Percentiles rank a stretch among this genome's conserved stretches.
Conservation (phyloP, 2,113 vertebrate species). For the Vombatus ursinus region DNA sequence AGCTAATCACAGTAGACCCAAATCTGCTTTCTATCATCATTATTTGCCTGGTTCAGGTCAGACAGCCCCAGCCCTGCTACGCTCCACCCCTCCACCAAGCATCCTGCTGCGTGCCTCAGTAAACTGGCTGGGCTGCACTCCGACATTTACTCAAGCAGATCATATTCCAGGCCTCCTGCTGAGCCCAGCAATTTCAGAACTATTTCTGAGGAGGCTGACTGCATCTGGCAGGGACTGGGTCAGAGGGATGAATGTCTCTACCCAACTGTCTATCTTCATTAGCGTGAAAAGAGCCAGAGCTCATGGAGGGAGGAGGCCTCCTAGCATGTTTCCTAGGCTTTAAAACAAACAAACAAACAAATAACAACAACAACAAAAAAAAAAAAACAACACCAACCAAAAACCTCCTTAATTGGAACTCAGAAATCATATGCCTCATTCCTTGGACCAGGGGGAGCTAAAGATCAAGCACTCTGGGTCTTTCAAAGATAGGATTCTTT, state of each 20-base stretch:
- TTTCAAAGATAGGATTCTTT: neutral
- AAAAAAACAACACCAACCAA: neutral
- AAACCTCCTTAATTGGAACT: neutral
- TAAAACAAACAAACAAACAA: neutral
- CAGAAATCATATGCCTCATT: neutral
- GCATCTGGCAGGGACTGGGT: neutral
- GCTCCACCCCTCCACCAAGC: too few relatives aligned
- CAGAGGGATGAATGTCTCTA: neutral
- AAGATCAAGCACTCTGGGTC: neutral
- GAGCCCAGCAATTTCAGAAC: neutral
- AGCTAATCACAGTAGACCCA: neutral
- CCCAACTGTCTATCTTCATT: neutral
- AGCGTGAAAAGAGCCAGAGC: neutral
- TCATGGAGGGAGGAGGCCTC: neutral
- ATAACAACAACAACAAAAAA: neutral
- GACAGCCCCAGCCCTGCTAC: neutral
- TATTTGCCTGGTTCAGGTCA: neutral
- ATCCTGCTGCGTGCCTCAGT: neutral
- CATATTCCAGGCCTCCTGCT: neutral
- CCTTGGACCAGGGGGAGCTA: neutral
- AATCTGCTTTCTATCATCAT: too few relatives aligned
- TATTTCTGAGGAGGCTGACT: neutral
- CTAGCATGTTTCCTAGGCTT: neutral
- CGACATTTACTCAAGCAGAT: neutral
- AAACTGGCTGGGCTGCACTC: neutral